Evolutionary conservation across 2,888 invertebrate genomes (phyloP).

Genomic region (Erebia epiphron): DNA sequence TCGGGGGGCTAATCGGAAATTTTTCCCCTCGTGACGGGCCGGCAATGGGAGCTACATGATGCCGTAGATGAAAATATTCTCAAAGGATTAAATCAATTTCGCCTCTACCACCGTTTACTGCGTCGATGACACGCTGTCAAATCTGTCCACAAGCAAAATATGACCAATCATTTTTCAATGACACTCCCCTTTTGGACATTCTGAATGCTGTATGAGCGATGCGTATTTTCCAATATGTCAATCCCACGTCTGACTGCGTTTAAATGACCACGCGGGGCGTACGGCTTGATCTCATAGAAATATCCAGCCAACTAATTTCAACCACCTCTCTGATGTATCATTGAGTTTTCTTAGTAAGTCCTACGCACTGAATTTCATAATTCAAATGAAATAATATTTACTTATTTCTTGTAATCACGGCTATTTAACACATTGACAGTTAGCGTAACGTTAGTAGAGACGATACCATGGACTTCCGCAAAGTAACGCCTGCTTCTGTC

Average conservation of each 20-base stretch:
- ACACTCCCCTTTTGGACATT: slow-evolving; percentile 57
- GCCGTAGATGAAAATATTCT: slow-evolving; percentile 15
- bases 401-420: no score
- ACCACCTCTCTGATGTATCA: not conserved
- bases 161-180: slow-evolving; percentile 69
- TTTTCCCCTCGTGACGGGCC: no score
- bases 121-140: slow-evolving; percentile 32
- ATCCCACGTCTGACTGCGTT: slow-evolving; percentile 58
- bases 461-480: no score
- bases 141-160: slow-evolving; percentile 48
- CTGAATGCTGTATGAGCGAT: slow-evolving; percentile 59
- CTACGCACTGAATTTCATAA: not conserved
- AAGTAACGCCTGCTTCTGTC: no score
- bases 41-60: no score
- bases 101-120: slow-evolving; percentile 23
- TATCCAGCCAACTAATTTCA: not conserved
- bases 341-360: not conserved
- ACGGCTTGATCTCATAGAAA: slow-evolving; percentile 18
- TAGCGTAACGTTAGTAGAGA: no score
- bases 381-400: not conserved
- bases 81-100: slow-evolving; percentile 26
- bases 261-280: slow-evolving; percentile 54
- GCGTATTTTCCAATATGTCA: slow-evolving; percentile 64
- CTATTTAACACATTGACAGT: no score
- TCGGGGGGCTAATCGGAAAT: no score